A percentile compares a stretch with the other conserved stretches of the same genome.
Evolutionary conservation across 2,113 vertebrate species (phyloP).

Genomic region (Macroglossus sobrinus): DNA sequence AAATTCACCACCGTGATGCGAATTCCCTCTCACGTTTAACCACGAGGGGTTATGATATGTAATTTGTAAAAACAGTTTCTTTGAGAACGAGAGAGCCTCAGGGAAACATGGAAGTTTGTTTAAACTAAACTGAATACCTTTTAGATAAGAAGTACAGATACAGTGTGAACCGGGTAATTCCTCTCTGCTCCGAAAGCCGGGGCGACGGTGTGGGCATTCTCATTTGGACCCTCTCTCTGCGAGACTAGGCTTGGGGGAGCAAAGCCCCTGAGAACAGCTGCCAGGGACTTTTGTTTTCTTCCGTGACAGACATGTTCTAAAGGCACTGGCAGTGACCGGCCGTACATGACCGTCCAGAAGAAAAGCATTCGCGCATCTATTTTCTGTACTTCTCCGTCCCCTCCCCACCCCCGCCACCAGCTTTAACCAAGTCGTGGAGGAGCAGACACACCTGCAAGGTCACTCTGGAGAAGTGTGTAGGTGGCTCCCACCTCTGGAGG

Average conservation of each 20-base stretch:
- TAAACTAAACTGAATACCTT: background rate
- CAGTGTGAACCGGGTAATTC: background rate
- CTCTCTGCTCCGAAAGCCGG: background rate
- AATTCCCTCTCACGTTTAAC: slow-evolving; percentile 10
- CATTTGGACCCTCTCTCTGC: background rate
- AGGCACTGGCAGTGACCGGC: background rate
- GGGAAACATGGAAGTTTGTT: background rate
- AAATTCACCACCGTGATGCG: background rate
- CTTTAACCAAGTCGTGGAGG: background rate
- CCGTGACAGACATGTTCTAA: background rate
- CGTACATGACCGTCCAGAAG: background rate
- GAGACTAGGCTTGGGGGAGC: background rate
- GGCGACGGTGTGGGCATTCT: background rate
- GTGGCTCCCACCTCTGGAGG: background rate
- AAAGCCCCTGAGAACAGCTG: background rate
- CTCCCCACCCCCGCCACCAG: background rate
- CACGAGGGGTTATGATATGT: background rate
- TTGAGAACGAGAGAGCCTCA: background rate
- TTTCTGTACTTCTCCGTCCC: background rate
- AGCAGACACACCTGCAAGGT: background rate
- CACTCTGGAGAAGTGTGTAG: background rate
- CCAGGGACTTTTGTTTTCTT: background rate
- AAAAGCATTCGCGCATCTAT: background rate
- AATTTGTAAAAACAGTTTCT: slow-evolving; percentile 25
- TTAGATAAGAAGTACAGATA: background rate